Conservation (phyloP, 2,888 invertebrate species). For the Meiosimyza platycephala region DNA sequence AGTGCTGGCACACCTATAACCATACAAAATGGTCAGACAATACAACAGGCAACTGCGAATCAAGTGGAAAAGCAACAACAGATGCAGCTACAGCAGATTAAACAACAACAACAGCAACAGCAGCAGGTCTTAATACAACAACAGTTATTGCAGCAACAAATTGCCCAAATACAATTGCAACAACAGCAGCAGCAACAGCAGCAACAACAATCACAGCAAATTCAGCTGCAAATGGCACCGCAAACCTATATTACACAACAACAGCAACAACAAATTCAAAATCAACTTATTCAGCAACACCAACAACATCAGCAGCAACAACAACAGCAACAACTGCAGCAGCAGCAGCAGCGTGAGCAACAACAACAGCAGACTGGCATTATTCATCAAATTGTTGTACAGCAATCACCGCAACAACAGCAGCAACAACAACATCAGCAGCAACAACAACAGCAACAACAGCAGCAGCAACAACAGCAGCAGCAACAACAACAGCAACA, state of each 20-base stretch:
- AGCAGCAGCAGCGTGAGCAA: constrained; percentile 67
- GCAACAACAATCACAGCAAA: constrained; percentile 60
- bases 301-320: constrained; percentile 69
- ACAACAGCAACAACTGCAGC: constrained; percentile 64
- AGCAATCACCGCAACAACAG: constrained; percentile 55
- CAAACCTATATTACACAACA: constrained; percentile 67
- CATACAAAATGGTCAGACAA: constrained; percentile 62
- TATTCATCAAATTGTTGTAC: constrained; percentile 63
- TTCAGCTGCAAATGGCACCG: constrained; percentile 61
- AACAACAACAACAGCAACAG: constrained; percentile 59
- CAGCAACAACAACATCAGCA: constrained; percentile 60
- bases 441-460: constrained; percentile 65
- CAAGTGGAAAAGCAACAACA: constrained; percentile 60
- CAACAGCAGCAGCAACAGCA: constrained; percentile 65
- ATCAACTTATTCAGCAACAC: constrained; percentile 64
- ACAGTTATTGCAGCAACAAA: constrained; percentile 58
- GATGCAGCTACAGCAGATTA: constrained; percentile 51
- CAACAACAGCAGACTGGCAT: constrained; percentile 68
- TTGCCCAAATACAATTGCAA: constrained; percentile 57
- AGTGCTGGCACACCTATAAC: constrained; percentile 65
- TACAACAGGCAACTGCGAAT: constrained; percentile 55
- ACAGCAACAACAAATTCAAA: constrained; percentile 55
- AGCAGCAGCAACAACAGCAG: constrained; percentile 69
- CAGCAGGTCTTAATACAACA: constrained; percentile 60
- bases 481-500: constrained; percentile 63